phyloP scores from a whole-genome alignment of 2,113 vertebrate genomes.

The Seriola rivoliana region DNA sequence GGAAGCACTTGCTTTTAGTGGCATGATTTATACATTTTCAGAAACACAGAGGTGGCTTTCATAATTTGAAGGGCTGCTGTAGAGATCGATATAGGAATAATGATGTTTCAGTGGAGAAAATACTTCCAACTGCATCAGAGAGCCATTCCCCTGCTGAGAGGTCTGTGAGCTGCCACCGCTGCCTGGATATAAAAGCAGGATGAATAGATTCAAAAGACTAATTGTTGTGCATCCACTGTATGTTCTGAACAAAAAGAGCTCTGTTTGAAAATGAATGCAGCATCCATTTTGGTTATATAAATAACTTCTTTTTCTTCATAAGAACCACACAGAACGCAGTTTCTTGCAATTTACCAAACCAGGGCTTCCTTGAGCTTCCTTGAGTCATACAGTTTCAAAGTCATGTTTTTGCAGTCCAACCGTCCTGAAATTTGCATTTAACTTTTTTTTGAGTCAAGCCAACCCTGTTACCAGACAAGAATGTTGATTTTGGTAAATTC shows the following conservation, averaged over 20 bases:
- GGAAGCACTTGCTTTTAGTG: background rate
- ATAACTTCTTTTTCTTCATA: background rate
- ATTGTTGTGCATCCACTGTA: slow-evolving; percentile 20
- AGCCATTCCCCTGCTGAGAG: slow-evolving; percentile 33
- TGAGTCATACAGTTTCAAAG: background rate
- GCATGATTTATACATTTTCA: slow-evolving; percentile 47
- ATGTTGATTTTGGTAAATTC: background rate
- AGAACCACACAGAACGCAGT: background rate
- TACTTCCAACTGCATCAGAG: slow-evolving; percentile 14
- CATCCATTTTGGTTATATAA: background rate
- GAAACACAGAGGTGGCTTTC: slow-evolving; percentile 37
- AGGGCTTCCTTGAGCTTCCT: background rate
- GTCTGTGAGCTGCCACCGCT: slow-evolving; percentile 15
- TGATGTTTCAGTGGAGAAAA: slow-evolving; percentile 29
- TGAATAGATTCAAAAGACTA: slow-evolving; percentile 17
- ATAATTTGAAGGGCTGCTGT: slow-evolving; percentile 29
- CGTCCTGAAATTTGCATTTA: background rate
- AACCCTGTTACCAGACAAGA: background rate
- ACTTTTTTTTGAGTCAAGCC: background rate
- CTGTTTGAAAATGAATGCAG: slow-evolving; percentile 1
- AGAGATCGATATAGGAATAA: slow-evolving; percentile 44
- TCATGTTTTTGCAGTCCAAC: background rate
- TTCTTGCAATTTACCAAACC: background rate
- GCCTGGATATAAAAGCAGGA: slow-evolving; percentile 5
- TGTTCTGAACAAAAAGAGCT: background rate